A percentile compares a stretch with the other conserved stretches of the same genome.
These are phyloP conservation scores for Trachymyrmex cornetzi DNA, from an alignment of 1,140 invertebrate genomes.

Conservation along the genomic window DNA sequence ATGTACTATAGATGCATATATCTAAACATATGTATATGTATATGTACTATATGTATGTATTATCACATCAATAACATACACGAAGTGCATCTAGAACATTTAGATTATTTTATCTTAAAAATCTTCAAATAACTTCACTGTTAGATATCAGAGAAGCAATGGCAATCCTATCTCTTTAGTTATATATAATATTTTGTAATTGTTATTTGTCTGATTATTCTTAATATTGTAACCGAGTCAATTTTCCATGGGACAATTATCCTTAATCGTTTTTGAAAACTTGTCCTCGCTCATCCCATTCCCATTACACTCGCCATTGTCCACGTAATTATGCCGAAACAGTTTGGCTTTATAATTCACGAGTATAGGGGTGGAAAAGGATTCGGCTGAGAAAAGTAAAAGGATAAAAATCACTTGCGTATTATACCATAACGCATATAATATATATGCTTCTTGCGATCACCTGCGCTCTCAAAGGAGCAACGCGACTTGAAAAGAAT, in stretches of 20 bases:
- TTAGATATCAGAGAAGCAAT: no score
- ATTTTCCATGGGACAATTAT: conserved; percentile 14
- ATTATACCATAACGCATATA: conserved; percentile 58
- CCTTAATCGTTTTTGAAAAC: conserved; percentile 35
- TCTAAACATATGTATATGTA: no score
- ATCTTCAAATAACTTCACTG: no score
- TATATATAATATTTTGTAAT: no score
- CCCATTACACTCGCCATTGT: conserved; percentile 26
- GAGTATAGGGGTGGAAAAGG: background rate
- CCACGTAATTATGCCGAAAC: conserved; percentile 38
- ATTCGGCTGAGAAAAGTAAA: conserved; percentile 20
- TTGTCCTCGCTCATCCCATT: background rate
- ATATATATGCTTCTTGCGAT: conserved; percentile 64
- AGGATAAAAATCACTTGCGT: conserved; percentile 20
- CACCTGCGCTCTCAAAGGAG: conserved; percentile 59
- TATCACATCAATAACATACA: background rate
- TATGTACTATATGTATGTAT: no score
- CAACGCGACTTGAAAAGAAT: conserved; percentile 75
- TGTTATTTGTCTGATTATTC: background rate
- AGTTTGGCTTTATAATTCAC: conserved; percentile 49
- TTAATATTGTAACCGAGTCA: background rate
- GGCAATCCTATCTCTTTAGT: no score
- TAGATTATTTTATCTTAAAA: no score
- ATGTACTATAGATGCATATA: background rate
- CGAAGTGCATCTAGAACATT: no score